Evolutionary conservation across 1,140 invertebrate genomes (phyloP), one percentile per base, ranked within the genome.

Genomic region (Magallana ariakensis): DNA sequence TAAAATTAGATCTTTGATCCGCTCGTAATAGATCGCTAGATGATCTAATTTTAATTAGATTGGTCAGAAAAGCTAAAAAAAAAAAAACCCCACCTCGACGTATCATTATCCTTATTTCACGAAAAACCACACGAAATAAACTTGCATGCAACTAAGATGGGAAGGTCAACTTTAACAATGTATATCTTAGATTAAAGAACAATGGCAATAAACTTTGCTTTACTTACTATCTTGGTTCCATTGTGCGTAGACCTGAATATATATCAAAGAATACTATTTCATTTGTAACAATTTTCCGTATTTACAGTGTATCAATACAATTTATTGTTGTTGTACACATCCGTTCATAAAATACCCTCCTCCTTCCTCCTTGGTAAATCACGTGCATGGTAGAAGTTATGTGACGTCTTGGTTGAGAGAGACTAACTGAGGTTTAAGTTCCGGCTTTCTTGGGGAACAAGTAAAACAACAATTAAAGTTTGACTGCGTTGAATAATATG

Each of bases 201-300:
- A 26, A 75, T 13, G 66, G 26, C 66, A 13, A 33, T 15, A 16
- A 56, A 84, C 58, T 62, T 54, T 22, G 57, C 26, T 0, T 90
- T 95, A 97, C 96, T 97, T 95, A 97, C 96, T 97, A 97, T 95
- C 97, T 96, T 91, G 96, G 96, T 96, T 97, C 97, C 96, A 97
- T 97, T 95, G 96, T 96, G 94, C 96, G 96, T 96, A 91, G 92
- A 91, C 33, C 33, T 46, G 33, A 5, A 46, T 46, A 87, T 90
- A 90, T 89, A 62, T 60, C 85, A 70, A 88, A 22, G 83, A 87
- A 54, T 57, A 54, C 57, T 22, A 66, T 57, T 66, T 80, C 53
- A 75, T 87, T 81, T 84, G 85, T 66, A 33, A 85, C 83, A 87
- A 16, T 87, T 53, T 26, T 66, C 80, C 82, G 83, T 81, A 87